Evolutionary conservation across 2,797 vertebrate species (phyloP), one percentile per base, ranked within the genome.

Genomic region (Gambusia yucatana): DNA sequence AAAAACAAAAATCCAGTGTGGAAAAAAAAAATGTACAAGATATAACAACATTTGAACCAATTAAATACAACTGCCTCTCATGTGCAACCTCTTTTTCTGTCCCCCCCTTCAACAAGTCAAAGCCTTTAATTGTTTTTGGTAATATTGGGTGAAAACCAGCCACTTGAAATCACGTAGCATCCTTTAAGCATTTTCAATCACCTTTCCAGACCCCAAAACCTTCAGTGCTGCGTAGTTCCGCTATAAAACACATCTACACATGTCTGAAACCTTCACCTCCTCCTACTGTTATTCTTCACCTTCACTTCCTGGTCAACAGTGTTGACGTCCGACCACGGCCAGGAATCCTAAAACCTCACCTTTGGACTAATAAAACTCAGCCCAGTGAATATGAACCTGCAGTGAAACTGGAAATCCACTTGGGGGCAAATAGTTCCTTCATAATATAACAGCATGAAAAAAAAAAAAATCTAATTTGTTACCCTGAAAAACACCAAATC

Each of bases 361-460:
- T 82, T 28, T 14, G 41, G 80, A 90, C 93, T 93, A 92, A 95
- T 94, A 94, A 90, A 95, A 94, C 93, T 94, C 92, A 93, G 92
- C 79, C 14, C 65, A 77, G 79, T 73, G 75, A 86, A 78, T 41
- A 28, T 80, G 70, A 79, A 76, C 78, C 86, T 77, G 86, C 67
- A 46, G 81, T 22, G 57, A 72, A 83, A 10, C 52, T 39, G 48
- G 33, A 44, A 67, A 30, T 82, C 80, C 84, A 79, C 72, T 8
- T 7, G 36, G 30, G 28, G 28, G 14, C 6, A 4, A 39, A 84
- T 72, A 30, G 67, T 83, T 93, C 92, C 92, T 93, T 94, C 90
- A 91, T 85, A 77, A 86, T 39, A 87, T 47, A 87, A 82, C 57
- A 77, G 30, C 17, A 75, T 11, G 48, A 20, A 1, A 20, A 22